Base-by-base conservation (phyloP, 2,797 vertebrate genomes). In the Rhyacichthys aspro region DNA sequence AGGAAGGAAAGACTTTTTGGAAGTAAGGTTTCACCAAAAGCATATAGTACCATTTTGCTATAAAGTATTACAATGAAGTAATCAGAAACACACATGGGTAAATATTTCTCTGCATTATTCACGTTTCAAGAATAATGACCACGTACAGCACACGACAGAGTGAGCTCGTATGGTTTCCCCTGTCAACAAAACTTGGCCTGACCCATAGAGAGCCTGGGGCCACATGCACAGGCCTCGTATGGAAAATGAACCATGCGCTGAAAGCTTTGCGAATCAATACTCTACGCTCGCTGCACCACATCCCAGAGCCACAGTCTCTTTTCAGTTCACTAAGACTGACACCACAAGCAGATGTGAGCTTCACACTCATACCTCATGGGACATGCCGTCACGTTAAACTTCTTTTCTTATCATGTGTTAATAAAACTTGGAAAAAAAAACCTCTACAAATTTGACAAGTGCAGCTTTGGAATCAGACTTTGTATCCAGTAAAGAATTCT, bases 241-340 rank as follows among this genome's bases (percentile, higher is more conserved):
- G 81, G 83, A 86, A 89, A 86, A 85, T 86, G 67, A 81, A 72
- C 74, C 82, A 83, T 61, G 84, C 57, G 11, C 76, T 84, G 81
- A 90, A 90, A 89, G 85, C 79, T 79, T 89, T 79, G 72, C 66
- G 57, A 86, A 90, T 89, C 87, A 77, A 90, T 87, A 82, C 45
- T 70, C 45, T 79, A 86, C 79, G 85, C 80, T 84, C 74, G 72
- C 59, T 79, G 77, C 78, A 78, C 39, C 50, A 39, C 61, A 78
- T 74, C 69, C 62, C 57, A 65, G 61, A 85, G 72, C 70, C 28
- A 56, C 69, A 37, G 38, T 63, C 69, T 77, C 70, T 55, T 71
- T 70, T 69, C 57, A 63, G 50, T 74, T 70, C 34, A n/a, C 62
- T 63, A 49, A 56, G 48, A 57, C 64, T 82, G 69, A 72, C 66